Conservation (phyloP, 2,797 vertebrate species). For the Pelodytes ibericus region DNA sequence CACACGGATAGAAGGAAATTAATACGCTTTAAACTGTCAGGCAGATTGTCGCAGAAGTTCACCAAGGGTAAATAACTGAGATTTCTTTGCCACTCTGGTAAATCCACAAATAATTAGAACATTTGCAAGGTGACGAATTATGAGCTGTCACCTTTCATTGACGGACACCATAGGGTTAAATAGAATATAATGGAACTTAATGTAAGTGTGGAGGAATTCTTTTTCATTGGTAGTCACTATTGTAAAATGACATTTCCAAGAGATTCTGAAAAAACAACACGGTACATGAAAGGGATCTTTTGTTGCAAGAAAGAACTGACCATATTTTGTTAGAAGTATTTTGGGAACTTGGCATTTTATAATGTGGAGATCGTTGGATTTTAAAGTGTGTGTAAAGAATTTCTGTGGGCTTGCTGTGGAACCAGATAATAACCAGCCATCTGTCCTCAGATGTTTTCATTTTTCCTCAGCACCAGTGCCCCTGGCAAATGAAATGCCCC, state of each 20-base stretch:
- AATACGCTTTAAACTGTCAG: slow-evolving; percentile 40
- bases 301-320: slow-evolving; percentile 8
- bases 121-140: slow-evolving; percentile 13
- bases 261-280: slow-evolving; percentile 9
- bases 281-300: slow-evolving; percentile 19
- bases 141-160: slow-evolving; percentile 18
- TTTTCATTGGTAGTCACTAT: not conserved
- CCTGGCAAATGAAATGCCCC: not conserved
- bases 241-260: slow-evolving; percentile 1
- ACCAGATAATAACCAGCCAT: not conserved
- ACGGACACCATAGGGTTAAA: slow-evolving; percentile 19
- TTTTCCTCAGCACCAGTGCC: not conserved
- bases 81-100: slow-evolving; percentile 37
- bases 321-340: slow-evolving; percentile 12
- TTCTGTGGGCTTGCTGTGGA: not conserved
- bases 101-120: slow-evolving; percentile 24
- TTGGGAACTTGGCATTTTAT: slow-evolving; percentile 11
- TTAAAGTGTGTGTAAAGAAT: slow-evolving; percentile 4
- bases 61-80: slow-evolving; percentile 44
- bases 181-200: slow-evolving; percentile 25
- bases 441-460: not conserved
- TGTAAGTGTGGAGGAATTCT: slow-evolving; percentile 1
- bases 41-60: slow-evolving; percentile 55
- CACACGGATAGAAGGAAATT: slow-evolving; percentile 39
- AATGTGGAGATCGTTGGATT: not conserved